phyloP scores from a whole-genome alignment of 2,888 invertebrate species.

The Abrostola tripartita region DNA sequence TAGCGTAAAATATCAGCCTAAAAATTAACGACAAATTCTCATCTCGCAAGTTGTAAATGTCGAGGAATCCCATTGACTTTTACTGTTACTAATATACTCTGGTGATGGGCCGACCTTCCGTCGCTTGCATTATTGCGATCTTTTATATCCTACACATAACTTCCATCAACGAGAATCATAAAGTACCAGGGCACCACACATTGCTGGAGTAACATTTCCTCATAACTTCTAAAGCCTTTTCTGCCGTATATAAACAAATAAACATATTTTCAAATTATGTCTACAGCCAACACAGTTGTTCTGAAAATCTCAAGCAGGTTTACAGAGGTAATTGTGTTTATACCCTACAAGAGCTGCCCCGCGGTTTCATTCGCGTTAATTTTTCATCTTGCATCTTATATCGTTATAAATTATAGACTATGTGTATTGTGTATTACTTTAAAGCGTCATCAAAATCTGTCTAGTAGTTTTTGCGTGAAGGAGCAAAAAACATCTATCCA shows the following conservation, averaged over 20 bases:
- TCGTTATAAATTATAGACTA: neutral
- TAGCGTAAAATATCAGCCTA: neutral
- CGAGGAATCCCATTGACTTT: slow-evolving; percentile 41
- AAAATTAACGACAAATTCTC: slow-evolving; percentile 37
- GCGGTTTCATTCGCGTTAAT: too few relatives aligned
- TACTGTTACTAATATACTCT: slow-evolving; percentile 38
- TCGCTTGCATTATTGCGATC: slow-evolving; percentile 39
- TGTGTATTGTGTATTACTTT: too few relatives aligned
- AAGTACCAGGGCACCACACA: slow-evolving; percentile 41
- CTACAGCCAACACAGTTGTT: neutral
- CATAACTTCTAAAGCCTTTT: slow-evolving; percentile 34
- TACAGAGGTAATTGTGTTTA: too few relatives aligned
- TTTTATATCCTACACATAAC: slow-evolving; percentile 37
- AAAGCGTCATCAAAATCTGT: too few relatives aligned
- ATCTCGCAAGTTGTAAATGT: slow-evolving; percentile 40
- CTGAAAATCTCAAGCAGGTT: slow-evolving; percentile 6
- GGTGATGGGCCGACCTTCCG: slow-evolving; percentile 33
- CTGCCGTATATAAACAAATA: slow-evolving; percentile 30
- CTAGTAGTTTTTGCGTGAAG: too few relatives aligned
- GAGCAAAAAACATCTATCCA: too few relatives aligned
- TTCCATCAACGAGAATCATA: slow-evolving; percentile 47
- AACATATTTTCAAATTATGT: slow-evolving; percentile 49
- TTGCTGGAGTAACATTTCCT: slow-evolving; percentile 29
- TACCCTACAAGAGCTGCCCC: too few relatives aligned
- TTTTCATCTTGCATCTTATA: too few relatives aligned